phyloP scores from a whole-genome alignment of 2,888 invertebrate species.

The Choristoneura rosaceana region DNA sequence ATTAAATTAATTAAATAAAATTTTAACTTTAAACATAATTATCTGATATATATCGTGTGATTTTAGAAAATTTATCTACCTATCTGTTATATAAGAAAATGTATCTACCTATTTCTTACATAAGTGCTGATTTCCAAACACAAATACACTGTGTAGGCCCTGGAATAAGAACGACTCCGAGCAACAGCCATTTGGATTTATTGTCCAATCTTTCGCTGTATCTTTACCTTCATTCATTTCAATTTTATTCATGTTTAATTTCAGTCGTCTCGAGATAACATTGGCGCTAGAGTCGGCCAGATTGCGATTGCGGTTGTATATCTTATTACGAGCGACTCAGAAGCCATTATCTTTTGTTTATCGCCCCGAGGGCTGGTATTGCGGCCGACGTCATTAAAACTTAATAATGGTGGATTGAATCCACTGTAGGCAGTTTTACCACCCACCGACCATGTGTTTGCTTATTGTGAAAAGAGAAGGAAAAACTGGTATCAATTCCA shows the following conservation, averaged over 20 bases:
- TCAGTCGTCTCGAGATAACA: conserved; percentile 58
- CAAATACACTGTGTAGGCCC: background rate
- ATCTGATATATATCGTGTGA: background rate
- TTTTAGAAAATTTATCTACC: no score
- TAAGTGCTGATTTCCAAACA: background rate
- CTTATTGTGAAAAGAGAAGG: conserved; percentile 57
- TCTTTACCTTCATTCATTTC: conserved; percentile 47
- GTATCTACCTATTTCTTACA: background rate
- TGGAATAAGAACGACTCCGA: background rate
- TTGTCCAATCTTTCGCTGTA: conserved; percentile 33
- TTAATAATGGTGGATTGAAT: conserved; percentile 77
- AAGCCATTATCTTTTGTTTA: conserved; percentile 76
- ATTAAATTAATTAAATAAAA: no score
- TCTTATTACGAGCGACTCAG: conserved; percentile 70
- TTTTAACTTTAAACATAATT: no score
- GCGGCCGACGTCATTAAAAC: conserved; percentile 78
- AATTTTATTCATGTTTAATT: conserved; percentile 65
- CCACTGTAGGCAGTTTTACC: conserved; percentile 60
- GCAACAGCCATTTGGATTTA: conserved; percentile 25
- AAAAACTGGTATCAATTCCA: conserved; percentile 47
- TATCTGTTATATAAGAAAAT: background rate
- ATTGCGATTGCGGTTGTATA: conserved; percentile 67
- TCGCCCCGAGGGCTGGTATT: conserved; percentile 62
- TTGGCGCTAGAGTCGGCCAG: conserved; percentile 49
- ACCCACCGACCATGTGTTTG: conserved; percentile 58